Evolutionary conservation across 2,797 vertebrate genomes (phyloP).

Genomic region (Sparus aurata): DNA sequence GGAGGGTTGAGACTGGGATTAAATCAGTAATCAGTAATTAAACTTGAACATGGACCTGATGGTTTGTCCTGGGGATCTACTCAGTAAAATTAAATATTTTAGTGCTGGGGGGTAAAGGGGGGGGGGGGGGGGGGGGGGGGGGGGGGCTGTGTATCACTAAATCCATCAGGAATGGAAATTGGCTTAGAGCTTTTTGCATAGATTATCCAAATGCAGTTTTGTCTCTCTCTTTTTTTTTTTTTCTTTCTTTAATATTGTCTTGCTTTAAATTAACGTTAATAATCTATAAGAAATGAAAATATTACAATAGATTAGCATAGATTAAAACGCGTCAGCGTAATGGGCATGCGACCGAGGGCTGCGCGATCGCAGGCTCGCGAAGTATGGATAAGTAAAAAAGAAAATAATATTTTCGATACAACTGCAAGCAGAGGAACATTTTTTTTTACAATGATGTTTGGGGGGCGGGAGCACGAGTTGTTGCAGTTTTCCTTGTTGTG

Average conservation of each 20-base stretch:
- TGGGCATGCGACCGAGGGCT: constrained; percentile 59
- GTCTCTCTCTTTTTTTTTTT: constrained; percentile 46
- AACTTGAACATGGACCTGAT: constrained; percentile 93
- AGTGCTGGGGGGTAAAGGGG: constrained; percentile 75
- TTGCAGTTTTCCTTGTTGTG: constrained; percentile 83
- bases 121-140: no score
- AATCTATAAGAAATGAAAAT: constrained; percentile 90
- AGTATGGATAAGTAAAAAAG: constrained; percentile 64
- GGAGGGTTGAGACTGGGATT: constrained; percentile 91
- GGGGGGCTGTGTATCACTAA: constrained; percentile 88
- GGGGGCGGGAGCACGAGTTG: constrained; percentile 69
- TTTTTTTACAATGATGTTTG: constrained; percentile 80
- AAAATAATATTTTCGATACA: constrained; percentile 64
- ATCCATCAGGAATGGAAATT: constrained; percentile 91
- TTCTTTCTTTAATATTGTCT: constrained; percentile 84
- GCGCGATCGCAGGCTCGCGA: constrained; percentile 64
- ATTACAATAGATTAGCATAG: constrained; percentile 95
- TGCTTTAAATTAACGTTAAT: constrained; percentile 91
- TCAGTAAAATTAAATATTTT: constrained; percentile 93
- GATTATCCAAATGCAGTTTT: constrained; percentile 89
- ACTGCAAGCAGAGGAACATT: constrained; percentile 78
- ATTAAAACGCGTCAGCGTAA: constrained; percentile 66
- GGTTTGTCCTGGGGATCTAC: constrained; percentile 91
- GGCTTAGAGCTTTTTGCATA: constrained; percentile 87
- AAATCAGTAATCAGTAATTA: constrained; percentile 94